Base-by-base conservation (phyloP, 2,797 vertebrate species). In the Smutsia gigantea region DNA sequence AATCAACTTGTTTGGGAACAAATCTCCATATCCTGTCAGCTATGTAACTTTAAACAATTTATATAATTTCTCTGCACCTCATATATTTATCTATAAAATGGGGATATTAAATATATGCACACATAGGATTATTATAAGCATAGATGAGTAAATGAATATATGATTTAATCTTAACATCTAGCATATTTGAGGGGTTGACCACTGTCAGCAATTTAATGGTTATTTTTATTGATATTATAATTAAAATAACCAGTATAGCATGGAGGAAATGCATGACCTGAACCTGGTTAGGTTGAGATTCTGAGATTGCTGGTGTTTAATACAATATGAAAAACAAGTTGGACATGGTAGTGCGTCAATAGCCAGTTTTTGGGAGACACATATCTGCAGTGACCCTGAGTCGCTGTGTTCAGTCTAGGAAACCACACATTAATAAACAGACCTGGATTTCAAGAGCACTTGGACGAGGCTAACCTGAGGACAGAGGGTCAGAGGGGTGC, bases 401-500 rank as follows among this genome's bases (percentile, higher is more conserved):
- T 19, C 15, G 4, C 14, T 51, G 0, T 71, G 49, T 15, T 19
- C 18, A 59, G 12, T 64, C 1, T 13, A 27, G 8, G 34, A 27
- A 21, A 6, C 2, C 4, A 42, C 19, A 55, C 29, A 27, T 34
- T 42, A 37, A 5, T 12, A 19, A 68, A 51, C 3, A 1, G 10
- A 81, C 49, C 2, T 59, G 11, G 74, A 94, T 74, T 39, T 10
- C 57, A 29, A 1, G 12, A 84, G 21, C 19, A 37, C 29, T 61
- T 2, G 29, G 57, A 87, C 17, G 9, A 27, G 4, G 23, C 13
- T 31, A 15, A n/a, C 17, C 4, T 0, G 4, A 23, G 7, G 5
- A 2, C 10, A 2, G 2, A 4, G 4, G 31, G 15, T 17, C 0
- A 12, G n/a, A 1, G 15, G 0, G 29, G 27, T 4, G 23, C 1